Conservation (phyloP, 2,113 vertebrate genomes). For the Probosciger aterrimus region DNA sequence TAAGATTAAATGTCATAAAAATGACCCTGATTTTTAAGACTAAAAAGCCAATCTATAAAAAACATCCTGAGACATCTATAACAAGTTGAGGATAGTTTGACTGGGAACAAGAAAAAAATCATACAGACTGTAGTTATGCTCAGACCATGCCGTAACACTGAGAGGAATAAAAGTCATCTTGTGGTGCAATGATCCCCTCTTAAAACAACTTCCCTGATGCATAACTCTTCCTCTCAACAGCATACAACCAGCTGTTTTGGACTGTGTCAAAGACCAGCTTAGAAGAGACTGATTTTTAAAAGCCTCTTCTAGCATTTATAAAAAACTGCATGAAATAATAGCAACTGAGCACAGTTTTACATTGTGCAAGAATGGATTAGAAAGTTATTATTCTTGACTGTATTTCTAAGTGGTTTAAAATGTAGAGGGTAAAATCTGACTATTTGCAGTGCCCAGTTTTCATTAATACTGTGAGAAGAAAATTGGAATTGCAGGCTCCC, state of each 20-base stretch:
- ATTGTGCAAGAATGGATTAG: constrained; percentile 54
- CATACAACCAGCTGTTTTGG: not conserved
- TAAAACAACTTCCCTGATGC: not conserved
- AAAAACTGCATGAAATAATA: constrained; percentile 60
- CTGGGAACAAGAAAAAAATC: not conserved
- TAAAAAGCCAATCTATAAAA: not conserved
- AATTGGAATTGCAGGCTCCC: constrained; percentile 71
- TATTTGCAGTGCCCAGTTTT: constrained; percentile 68
- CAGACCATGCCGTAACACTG: not conserved
- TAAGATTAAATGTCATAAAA: not conserved
- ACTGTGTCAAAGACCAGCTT: constrained; percentile 16
- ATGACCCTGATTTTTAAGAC: not conserved
- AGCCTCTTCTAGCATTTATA: not conserved
- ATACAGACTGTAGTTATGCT: not conserved
- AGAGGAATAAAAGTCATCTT: not conserved
- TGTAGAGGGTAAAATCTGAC: constrained; percentile 46
- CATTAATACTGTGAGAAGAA: constrained; percentile 76
- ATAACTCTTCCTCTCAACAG: not conserved
- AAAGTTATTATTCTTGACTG: constrained; percentile 66
- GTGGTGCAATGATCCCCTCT: not conserved
- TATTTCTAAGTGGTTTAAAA: constrained; percentile 63
- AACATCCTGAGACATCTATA: not conserved
- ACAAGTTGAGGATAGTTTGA: not conserved
- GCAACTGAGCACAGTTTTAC: constrained; percentile 41
- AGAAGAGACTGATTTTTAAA: constrained; percentile 36